Base-by-base conservation (phyloP, 2,113 vertebrate genomes). In the Piprites chloris region DNA sequence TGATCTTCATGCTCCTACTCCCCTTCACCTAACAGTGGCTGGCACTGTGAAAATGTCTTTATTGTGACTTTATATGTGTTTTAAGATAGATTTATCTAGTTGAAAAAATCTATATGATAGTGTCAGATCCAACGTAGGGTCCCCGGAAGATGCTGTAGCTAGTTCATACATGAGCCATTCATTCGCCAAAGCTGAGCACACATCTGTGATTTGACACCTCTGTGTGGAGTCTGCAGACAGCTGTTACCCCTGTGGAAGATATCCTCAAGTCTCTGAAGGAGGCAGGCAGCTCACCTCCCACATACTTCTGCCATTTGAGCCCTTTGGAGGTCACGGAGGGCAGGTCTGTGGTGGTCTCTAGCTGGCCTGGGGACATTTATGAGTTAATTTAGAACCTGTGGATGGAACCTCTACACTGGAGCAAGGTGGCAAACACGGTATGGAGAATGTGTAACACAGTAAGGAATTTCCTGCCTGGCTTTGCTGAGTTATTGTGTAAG, bases 161-260 rank as follows among this genome's bases (percentile, higher is more conserved):
- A 32, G 26, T 67, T 59, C 0, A 0, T 28, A n/a, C 2, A 1
- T 18, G 22, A 61, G 22, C 23, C 11, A 2, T 37, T 63, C 30
- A 20, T 35, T 59, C 0, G 0, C 46, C 33, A 41, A 37, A 72
- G 23, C 23, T 24, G 19, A 91, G 32, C 15, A 75, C 33, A 39
- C 4, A 0, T 24, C 35, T 74, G 24, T 32, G 39, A 42, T 53
- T 62, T 71, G 63, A 23, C 7, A 52, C 28, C 22, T 73, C 53
- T 35, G 0, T 10, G 28, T 13, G 26, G 35, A 75, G 46, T 14
- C 35, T 58, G 28, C 44, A 65, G 49, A 32, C 14, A 15, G 11
- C 0, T 83, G 53, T 18, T 7, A 52, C 9, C 52, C 50, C 42
- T 55, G 42, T 59, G 55, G n/a, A 84, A 55, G 6, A 46, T 42